phyloP scores from a whole-genome alignment of 2,888 invertebrate species.

The Orthonychiurus folsomi region DNA sequence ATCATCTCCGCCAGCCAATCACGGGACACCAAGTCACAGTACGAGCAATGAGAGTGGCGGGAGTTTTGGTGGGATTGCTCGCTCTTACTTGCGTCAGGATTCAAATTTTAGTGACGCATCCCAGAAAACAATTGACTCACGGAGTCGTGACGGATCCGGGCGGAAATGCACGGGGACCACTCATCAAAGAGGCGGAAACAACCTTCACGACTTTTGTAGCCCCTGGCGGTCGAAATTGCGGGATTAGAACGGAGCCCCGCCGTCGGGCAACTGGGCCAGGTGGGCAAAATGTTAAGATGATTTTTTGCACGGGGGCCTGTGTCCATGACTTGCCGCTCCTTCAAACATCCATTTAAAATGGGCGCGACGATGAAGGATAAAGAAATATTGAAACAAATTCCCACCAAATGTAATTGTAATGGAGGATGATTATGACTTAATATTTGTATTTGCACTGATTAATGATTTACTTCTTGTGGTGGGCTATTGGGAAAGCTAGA shows the following conservation, averaged over 20 bases:
- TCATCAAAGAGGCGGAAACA: neutral
- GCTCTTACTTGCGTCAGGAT: slow-evolving; percentile 36
- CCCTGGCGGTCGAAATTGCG: no score
- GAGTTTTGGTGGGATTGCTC: neutral
- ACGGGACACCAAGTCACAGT: neutral
- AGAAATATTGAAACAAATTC: no score
- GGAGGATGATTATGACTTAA: no score
- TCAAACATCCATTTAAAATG: slow-evolving; percentile 13
- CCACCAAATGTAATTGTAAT: no score
- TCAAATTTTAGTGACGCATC: slow-evolving; percentile 41
- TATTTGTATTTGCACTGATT: no score
- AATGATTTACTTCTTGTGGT: no score
- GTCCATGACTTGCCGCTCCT: slow-evolving; percentile 8
- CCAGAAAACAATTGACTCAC: slow-evolving; percentile 40
- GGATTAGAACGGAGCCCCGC: neutral
- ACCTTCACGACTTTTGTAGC: neutral
- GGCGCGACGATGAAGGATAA: no score
- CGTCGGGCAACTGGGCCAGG: neutral
- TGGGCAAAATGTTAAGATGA: neutral
- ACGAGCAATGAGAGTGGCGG: neutral
- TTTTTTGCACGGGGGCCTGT: neutral
- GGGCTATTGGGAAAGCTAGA: no score
- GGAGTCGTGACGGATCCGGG: slow-evolving; percentile 39
- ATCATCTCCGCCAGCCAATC: neutral
- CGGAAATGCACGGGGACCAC: neutral